Evolutionary conservation across 2,888 invertebrate genomes (phyloP), one percentile per base, ranked within the genome.

Genomic region (Drosophila hamatofila): DNA sequence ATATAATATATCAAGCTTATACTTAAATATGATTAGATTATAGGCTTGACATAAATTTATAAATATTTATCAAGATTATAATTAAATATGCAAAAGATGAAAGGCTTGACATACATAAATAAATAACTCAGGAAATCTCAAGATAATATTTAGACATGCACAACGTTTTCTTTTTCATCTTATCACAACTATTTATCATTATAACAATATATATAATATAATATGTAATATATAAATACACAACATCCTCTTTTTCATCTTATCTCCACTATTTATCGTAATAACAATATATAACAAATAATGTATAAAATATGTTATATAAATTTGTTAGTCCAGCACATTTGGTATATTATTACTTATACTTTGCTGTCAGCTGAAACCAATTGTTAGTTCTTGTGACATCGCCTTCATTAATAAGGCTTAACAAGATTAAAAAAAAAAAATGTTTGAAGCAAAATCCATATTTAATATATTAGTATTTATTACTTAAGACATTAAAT

Each of bases 321-420:
- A 25, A 16, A 9, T 2, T n/a, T 11, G n/a, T n/a, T 5, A 4
- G 14, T 27, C 27, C 25, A 46, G 14, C 4, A 1, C n/a, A n/a
- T n/a, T 1, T n/a, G n/a, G 12, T 0, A 23, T 2, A 23, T 23
- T 1, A 27, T n/a, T 27, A 27, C 3, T n/a, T 0, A n/a, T 11
- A 46, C 27, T 48, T 27, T 27, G 2, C 16, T 25, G 25, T 9
- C 8, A 9, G 6, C 6, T 44, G 14, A 46, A 46, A 25, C 1
- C 6, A 21, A 6, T 42, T 42, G 6, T 21, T 14, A 21, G 12
- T 14, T 21, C 6, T 21, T 12, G 12, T 12, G 5, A 27, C n/a
- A 25, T 25, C 7, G 1, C 8, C 44, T 46, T 25, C 23, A 7
- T 46, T 8, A 23, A 44, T 25, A 23, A 25, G 16, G 23, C 23